A percentile compares a stretch with the other conserved stretches of the same genome.
These are phyloP conservation scores for Trialeurodes vaporariorum DNA, from an alignment of 1,140 invertebrate species.

Conservation along the genomic window DNA sequence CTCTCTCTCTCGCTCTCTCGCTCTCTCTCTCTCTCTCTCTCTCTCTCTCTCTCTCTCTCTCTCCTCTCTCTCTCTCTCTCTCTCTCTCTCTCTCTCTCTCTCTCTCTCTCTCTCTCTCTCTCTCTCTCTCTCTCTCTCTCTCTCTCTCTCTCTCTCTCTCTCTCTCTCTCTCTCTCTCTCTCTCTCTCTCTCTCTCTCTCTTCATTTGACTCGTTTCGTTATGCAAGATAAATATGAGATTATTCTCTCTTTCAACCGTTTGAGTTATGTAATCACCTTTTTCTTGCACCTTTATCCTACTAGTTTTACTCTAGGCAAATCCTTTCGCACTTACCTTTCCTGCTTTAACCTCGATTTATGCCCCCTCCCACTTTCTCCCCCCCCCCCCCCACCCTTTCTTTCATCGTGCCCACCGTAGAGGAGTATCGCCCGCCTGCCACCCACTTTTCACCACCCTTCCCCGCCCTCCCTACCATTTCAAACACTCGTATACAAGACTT, in stretches of 20 bases:
- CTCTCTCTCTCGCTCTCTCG: not conserved
- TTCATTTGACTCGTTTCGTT: not conserved
- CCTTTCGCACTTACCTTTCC: not conserved
- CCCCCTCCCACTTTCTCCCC: not conserved
- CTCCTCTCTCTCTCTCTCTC: not conserved
- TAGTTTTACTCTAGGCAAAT: not conserved
- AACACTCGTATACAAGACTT: not conserved
- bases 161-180: not conserved
- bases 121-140: not conserved
- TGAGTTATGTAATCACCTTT: not conserved
- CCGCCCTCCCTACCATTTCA: too few relatives aligned
- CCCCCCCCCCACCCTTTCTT: conserved; percentile 3
- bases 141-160: not conserved
- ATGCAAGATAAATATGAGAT: conserved; percentile 1
- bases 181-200: not conserved
- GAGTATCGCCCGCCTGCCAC: too few relatives aligned
- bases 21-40: not conserved
- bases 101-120: not conserved
- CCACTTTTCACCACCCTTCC: not conserved
- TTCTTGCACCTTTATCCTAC: not conserved
- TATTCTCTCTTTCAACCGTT: not conserved
- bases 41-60: not conserved
- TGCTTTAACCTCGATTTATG: not conserved
- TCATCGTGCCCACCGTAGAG: too few relatives aligned
- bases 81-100: not conserved